Evolutionary conservation across 2,888 invertebrate genomes (phyloP).

Genomic region (Ryuthela nishihirai): DNA sequence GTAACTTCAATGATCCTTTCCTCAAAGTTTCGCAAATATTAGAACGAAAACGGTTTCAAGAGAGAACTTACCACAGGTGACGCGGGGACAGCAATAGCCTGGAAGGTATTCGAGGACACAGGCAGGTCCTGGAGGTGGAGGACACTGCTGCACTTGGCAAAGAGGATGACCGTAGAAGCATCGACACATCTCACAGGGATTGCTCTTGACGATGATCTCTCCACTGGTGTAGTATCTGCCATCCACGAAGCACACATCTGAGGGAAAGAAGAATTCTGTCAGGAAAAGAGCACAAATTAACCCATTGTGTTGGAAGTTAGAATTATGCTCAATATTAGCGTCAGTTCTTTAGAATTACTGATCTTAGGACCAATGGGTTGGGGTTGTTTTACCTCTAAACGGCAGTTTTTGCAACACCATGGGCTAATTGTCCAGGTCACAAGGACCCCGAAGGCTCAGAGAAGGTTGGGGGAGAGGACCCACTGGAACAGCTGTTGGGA

Average conservation of each 20-base stretch:
- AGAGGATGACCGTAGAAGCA: constrained; percentile 60
- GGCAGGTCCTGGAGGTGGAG: constrained; percentile 35
- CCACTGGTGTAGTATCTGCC: constrained; percentile 52
- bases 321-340: background rate
- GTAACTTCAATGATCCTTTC: too few relatives aligned
- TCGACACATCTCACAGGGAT: constrained; percentile 58
- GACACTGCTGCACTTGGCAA: constrained; percentile 58
- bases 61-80: constrained; percentile 30
- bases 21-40: too few relatives aligned
- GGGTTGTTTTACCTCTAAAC: too few relatives aligned
- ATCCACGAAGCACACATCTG: constrained; percentile 39
- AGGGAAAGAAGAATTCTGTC: background rate
- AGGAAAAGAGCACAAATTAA: background rate
- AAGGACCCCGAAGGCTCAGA: too few relatives aligned
- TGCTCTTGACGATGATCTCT: constrained; percentile 55
- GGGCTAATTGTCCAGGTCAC: too few relatives aligned
- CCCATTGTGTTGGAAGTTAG: background rate
- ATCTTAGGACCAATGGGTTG: too few relatives aligned
- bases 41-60: background rate
- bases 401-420: too few relatives aligned
- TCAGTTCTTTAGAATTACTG: background rate
- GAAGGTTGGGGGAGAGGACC: too few relatives aligned
- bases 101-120: constrained; percentile 29
- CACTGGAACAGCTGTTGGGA: too few relatives aligned
- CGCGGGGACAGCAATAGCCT: constrained; percentile 38